These are phyloP conservation scores for Suncus etruscus DNA, from an alignment of 2,113 vertebrate genomes.

Conservation along the genomic window DNA sequence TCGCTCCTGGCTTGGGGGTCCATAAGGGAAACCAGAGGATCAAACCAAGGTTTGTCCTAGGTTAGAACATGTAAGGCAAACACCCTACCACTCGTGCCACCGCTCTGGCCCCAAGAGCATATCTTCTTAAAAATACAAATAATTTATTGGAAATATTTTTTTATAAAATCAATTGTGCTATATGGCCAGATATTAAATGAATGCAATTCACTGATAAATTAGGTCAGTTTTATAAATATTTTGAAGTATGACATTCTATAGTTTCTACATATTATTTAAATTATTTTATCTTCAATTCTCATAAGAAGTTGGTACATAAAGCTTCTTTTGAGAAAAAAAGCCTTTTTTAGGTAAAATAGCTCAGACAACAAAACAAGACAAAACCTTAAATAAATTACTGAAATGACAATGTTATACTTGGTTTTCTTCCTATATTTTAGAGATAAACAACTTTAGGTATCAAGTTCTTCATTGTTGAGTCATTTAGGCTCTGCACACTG, in stretches of 20 bases:
- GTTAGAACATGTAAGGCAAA: too few relatives aligned
- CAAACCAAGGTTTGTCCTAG: too few relatives aligned
- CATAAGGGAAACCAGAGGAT: too few relatives aligned
- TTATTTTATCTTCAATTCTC: neutral
- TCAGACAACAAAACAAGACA: neutral
- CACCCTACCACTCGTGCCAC: too few relatives aligned
- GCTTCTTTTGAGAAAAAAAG: neutral
- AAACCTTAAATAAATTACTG: neutral
- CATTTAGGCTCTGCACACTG: neutral
- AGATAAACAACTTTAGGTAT: neutral
- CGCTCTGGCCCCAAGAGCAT: neutral
- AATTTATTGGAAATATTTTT: neutral
- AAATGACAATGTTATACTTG: neutral
- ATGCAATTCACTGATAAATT: conserved; percentile 27
- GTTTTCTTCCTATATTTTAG: neutral
- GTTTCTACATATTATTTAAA: neutral
- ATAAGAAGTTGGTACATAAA: conserved; percentile 10
- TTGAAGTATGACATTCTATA: neutral
- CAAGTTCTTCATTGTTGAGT: neutral
- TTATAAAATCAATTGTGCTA: conserved; percentile 12
- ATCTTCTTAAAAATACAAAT: neutral
- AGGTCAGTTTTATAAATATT: conserved; percentile 40
- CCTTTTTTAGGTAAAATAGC: neutral
- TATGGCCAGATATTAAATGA: neutral
- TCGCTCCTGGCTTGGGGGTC: too few relatives aligned